Percentiles rank a stretch among this genome's conserved stretches.
Evolutionary conservation across 2,113 vertebrate genomes (phyloP).

Genomic region (Isichthys henryi): DNA sequence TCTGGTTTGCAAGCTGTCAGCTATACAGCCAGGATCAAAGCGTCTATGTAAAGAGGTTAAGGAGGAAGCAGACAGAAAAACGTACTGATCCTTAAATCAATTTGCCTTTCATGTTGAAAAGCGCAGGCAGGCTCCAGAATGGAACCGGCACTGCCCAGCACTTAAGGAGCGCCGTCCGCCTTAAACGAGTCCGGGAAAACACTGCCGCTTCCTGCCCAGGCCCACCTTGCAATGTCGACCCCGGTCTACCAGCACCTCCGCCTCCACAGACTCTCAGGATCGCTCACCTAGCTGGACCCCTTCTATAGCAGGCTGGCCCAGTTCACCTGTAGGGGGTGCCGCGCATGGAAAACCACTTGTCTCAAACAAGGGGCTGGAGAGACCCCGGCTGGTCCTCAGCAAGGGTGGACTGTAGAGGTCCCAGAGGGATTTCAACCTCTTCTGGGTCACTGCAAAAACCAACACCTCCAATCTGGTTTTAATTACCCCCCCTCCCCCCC

Average conservation of each 20-base stretch:
- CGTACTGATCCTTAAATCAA: background rate
- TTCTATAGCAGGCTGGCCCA: conserved; percentile 8
- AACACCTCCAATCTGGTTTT: background rate
- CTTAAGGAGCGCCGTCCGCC: background rate
- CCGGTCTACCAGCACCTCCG: background rate
- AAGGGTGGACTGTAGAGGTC: background rate
- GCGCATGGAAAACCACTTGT: background rate
- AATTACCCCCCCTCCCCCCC: background rate
- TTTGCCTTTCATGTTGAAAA: background rate
- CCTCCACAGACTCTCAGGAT: background rate
- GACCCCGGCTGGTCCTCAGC: background rate
- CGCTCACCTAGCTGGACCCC: background rate
- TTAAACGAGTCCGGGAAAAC: background rate
- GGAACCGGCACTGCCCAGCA: background rate
- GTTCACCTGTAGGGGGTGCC: conserved; percentile 31
- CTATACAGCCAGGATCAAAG: background rate
- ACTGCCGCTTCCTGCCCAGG: background rate
- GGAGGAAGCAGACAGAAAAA: background rate
- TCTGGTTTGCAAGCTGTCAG: background rate
- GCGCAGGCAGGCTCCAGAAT: background rate
- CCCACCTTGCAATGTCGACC: background rate
- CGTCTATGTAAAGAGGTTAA: background rate
- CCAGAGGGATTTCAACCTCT: background rate
- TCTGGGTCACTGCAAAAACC: background rate
- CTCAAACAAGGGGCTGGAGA: background rate